Evolutionary conservation across 2,113 vertebrate genomes (phyloP).

Genomic region (Archocentrus centrarchus): DNA sequence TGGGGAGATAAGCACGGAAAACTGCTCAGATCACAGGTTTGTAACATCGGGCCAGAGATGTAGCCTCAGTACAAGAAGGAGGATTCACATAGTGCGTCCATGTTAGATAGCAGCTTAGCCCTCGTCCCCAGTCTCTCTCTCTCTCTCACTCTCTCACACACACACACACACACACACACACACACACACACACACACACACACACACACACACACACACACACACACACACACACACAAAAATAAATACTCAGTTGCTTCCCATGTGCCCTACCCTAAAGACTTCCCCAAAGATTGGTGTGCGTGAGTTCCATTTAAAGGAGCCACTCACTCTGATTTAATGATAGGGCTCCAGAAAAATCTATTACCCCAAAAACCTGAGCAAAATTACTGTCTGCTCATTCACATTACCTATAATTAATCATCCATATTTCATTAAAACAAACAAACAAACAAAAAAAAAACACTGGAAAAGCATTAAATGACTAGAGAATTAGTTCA

Average conservation of each 20-base stretch:
- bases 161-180: neutral
- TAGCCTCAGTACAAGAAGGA: slow-evolving; percentile 17
- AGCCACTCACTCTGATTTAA: slow-evolving; percentile 30
- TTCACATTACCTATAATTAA: neutral
- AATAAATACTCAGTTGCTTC: slow-evolving; percentile 52
- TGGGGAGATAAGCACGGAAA: slow-evolving; percentile 50
- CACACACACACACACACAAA: neutral
- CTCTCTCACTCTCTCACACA: neutral
- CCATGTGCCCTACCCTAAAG: slow-evolving; percentile 30
- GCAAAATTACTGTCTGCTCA: neutral
- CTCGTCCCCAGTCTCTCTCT: slow-evolving; percentile 16
- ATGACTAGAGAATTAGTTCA: neutral
- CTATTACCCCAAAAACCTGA: neutral
- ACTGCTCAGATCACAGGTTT: slow-evolving; percentile 57
- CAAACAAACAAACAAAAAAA: too few species aligned
- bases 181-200: neutral
- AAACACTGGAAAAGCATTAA: neutral
- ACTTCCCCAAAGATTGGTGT: slow-evolving; percentile 20
- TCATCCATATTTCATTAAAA: neutral
- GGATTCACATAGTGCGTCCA: slow-evolving; percentile 24
- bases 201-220: neutral
- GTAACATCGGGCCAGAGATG: slow-evolving; percentile 31
- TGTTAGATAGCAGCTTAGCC: slow-evolving; percentile 44
- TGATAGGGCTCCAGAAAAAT: neutral
- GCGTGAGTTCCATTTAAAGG: slow-evolving; percentile 38